Base-by-base conservation (phyloP, 1,140 invertebrate species). In the Brachionus plicatilis region DNA sequence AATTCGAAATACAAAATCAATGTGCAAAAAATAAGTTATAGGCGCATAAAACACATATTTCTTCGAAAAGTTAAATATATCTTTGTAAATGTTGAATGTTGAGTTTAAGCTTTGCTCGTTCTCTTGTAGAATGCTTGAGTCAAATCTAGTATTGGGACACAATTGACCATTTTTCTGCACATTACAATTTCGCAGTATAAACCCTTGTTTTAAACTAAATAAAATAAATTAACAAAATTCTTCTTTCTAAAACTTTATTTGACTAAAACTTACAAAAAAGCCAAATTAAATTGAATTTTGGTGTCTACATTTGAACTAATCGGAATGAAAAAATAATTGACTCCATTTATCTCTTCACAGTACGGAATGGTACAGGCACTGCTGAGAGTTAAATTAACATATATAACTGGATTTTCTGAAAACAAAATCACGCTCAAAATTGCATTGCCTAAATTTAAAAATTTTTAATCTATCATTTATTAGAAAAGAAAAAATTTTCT, bases 301-400 rank as follows among this genome's bases (percentile, higher is more conserved):
- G 72, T 76, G 45, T 76, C 72, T 24, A 76, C 72, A 50, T 76
- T 76, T 29, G 72, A 50, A 17, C 43, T 47, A 0, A 76, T 20
- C 11, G 72, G 72, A 20, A 76, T 47, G 27, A 76, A 76, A 76
- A 24, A 76, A 76, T 76, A 76, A 50, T 76, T 47, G 3, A 76
- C 72, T 20, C 72, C 72, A 50, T 76, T 76, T 76, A 76, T 50
- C 33, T 76, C 72, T 76, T 76, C 72, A 76, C 72, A 76, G n/a
- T 76, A 76, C 24, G 72, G 72, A 47, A 11, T 76, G 20, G 17
- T 20, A 37, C 72, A 76, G 8, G 17, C 47, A 27, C 47, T 76
- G 5, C 27, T 50, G 4, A 50, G 20, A 6, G 43, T 76, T 17
- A 76, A 53, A 29, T 76, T 76, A 9, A 76, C 72, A 24, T 76